These are phyloP conservation scores for Morone chrysops DNA, from an alignment of 2,113 vertebrate species.

Conservation along the genomic window DNA sequence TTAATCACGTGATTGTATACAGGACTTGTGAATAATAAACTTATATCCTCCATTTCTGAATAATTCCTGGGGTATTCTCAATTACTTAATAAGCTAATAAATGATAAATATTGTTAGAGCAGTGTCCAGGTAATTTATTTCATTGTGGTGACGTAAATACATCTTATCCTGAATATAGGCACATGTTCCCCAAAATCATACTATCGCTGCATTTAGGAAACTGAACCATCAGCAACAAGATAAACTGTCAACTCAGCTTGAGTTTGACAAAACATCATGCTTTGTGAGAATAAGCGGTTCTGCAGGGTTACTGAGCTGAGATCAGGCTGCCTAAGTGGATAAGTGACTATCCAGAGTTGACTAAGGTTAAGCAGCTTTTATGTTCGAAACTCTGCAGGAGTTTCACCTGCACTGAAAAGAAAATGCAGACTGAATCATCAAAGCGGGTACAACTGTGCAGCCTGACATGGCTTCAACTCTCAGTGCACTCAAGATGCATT, in stretches of 20 bases:
- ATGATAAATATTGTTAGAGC: neutral
- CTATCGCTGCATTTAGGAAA: constrained; percentile 6
- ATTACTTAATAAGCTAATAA: neutral
- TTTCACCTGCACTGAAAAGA: constrained; percentile 34
- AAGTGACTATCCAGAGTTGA: constrained; percentile 5
- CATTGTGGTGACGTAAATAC: neutral
- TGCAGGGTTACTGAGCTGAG: neutral
- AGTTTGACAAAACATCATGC: neutral
- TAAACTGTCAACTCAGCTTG: neutral
- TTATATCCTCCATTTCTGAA: neutral
- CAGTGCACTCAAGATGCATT: neutral
- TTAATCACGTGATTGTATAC: neutral
- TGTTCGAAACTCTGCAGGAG: constrained; percentile 11
- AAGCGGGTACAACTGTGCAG: constrained; percentile 6
- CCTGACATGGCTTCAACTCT: neutral
- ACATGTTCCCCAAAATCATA: neutral
- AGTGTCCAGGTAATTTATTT: neutral
- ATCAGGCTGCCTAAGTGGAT: constrained; percentile 23
- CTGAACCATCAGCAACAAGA: neutral
- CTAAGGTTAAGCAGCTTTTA: constrained; percentile 21
- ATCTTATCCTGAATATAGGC: neutral
- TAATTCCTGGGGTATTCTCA: neutral
- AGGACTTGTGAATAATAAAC: neutral
- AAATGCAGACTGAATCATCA: constrained; percentile 42
- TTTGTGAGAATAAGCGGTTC: neutral